Evolutionary conservation across 2,797 vertebrate genomes (phyloP), one percentile per base, ranked within the genome.

Genomic region (Holocentrus rufus): DNA sequence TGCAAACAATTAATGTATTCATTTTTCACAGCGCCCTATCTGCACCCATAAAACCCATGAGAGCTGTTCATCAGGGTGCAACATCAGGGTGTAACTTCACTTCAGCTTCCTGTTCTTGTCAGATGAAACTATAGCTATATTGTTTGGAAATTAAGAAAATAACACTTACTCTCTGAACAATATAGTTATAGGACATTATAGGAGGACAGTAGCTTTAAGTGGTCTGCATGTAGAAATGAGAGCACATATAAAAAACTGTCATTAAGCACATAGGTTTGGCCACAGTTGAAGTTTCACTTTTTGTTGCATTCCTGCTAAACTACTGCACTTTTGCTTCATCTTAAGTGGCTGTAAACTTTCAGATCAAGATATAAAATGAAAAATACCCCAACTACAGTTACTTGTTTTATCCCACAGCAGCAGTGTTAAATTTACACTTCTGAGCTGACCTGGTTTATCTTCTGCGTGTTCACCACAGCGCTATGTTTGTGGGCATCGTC

Each of bases 211-310:
- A 27, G 25, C 11, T 56, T 30, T 1, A 44, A 27, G 25, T 27
- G 25, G 25, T 27, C 25, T 27, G 25, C 4, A 27, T 27, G 25
- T 27, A 27, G 25, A 27, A 27, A 27, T 27, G 25, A 27, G 25
- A 27, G 25, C 25, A 4, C 25, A 27, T 27, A 27, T 27, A 27
- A 27, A 27, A 50, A 55, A 49, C 47, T 60, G 49, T 76, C 72
- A 69, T 88, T 83, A 80, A 50, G 25, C 69, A 68, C 69, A 68
- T 62, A 69, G 39, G 14, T 42, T 42, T 42, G 13, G 34, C 5
- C 34, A 36, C 9, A 5, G 34, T 36, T 7, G 34, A 42, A 73
- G 55, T 66, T 30, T 78, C 4, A 2, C 74, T 57, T 84, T 63
- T 76, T 39, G 46, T 70, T 22, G 62, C 47, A 36, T 36, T 7